Evolutionary conservation across 2,113 vertebrate genomes (phyloP), one percentile per base, ranked within the genome.

Genomic region (Pionites leucogaster): DNA sequence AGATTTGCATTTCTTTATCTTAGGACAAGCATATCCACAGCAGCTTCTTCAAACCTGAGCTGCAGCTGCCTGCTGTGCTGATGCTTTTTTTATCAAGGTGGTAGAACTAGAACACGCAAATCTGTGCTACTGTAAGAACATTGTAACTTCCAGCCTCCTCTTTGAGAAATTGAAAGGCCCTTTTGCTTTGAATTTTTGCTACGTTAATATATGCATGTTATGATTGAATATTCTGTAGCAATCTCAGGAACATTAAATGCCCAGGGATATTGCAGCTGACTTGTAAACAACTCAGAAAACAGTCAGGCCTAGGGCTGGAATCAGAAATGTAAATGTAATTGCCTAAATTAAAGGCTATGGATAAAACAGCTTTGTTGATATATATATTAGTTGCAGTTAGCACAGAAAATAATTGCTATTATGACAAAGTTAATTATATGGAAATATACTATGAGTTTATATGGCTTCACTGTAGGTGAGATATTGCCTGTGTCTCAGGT

Each of bases 251-350:
- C 92, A 71, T 29, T 28, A 78, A 86, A 64, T 88, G 88, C 94
- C 93, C 5, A 15, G 35, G 68, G 87, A 77, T 93, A 81, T 70
- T 74, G 68, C 50, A 77, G 68, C 50, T 94, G 85, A 83, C 71
- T 81, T 93, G 88, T 96, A 92, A 96, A 95, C 90, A 96, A 63
- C 75, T 90, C 29, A 4, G 74, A 76, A 89, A 91, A 85, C 69
- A 76, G 57, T 70, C 49, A 77, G 80, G 76, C 50, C 7, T 77
- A 39, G 64, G 71, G 23, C 22, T 88, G 67, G 37, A 93, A 70
- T 78, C 60, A 75, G 71, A 83, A 92, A 86, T 81, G 68, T 63
- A 92, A 90, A 95, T 96, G 70, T 46, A 85, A 65, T 86, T 95
- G 75, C 79, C 80, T 81, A 60, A 86, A 88, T 90, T 70, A 95